phyloP scores from a whole-genome alignment of 2,888 invertebrate genomes.

The Neoitamus cyanurus region DNA sequence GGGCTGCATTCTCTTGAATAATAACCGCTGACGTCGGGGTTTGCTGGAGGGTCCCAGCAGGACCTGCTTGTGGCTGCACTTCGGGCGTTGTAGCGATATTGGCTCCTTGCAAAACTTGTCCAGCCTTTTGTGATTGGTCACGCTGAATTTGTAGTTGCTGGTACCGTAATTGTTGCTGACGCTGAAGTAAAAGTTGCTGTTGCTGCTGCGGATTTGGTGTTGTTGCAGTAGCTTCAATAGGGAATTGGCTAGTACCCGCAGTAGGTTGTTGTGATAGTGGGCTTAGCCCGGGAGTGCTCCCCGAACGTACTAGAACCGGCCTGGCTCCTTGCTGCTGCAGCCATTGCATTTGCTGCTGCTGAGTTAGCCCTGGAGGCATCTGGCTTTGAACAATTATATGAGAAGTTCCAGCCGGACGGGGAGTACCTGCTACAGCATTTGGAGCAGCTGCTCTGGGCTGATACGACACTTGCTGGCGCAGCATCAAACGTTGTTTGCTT shows the following conservation, averaged over 20 bases:
- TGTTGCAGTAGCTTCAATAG: conserved; percentile 55
- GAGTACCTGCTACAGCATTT: conserved; percentile 65
- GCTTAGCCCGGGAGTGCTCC: conserved; percentile 63
- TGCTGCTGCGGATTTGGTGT: conserved; percentile 62
- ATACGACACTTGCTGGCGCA: conserved; percentile 69
- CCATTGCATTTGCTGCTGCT: conserved; percentile 77
- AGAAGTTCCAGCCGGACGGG: conserved; percentile 67
- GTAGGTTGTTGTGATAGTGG: conserved; percentile 59
- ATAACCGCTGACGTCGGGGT: conserved; percentile 40
- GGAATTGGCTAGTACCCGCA: conserved; percentile 48
- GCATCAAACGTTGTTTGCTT: conserved; percentile 71
- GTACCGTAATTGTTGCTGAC: conserved; percentile 58
- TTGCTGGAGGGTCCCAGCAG: conserved; percentile 22
- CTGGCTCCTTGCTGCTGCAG: conserved; percentile 74
- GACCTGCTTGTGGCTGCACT: conserved; percentile 19
- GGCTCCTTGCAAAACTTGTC: conserved; percentile 52
- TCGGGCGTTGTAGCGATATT: conserved; percentile 53
- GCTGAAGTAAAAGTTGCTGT: conserved; percentile 54
- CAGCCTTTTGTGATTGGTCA: conserved; percentile 57
- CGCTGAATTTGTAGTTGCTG: conserved; percentile 62
- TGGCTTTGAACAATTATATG: conserved; percentile 79
- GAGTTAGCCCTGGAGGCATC: conserved; percentile 73
- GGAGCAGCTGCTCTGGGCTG: conserved; percentile 64
- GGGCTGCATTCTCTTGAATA: conserved; percentile 46
- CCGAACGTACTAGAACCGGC: conserved; percentile 69